A percentile compares a stretch with the other conserved stretches of the same genome.
These are phyloP conservation scores for Drosophila meridionalis DNA, from an alignment of 2,888 invertebrate genomes.

Conservation along the genomic window DNA sequence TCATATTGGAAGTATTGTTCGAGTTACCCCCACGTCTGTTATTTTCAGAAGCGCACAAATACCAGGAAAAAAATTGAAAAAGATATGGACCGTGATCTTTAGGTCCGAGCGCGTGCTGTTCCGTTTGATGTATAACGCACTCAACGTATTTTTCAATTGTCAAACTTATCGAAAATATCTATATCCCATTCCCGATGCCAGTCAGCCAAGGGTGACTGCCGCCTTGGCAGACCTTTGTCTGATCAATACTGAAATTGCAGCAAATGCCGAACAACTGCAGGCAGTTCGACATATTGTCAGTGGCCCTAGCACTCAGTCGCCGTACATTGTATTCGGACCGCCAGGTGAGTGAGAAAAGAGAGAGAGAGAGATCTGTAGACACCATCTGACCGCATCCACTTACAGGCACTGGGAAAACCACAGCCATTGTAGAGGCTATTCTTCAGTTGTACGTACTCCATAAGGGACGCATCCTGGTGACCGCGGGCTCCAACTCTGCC, in stretches of 20 bases:
- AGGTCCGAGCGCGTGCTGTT: neutral
- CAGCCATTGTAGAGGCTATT: conserved; percentile 90
- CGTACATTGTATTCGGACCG: conserved; percentile 94
- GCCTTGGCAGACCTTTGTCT: conserved; percentile 12
- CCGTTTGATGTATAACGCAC: conserved; percentile 8
- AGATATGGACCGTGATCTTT: neutral
- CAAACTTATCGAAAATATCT: neutral
- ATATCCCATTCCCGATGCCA: conserved; percentile 26
- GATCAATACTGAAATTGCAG: conserved; percentile 83
- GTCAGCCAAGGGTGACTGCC: neutral
- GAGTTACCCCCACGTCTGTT: neutral
- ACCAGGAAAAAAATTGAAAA: neutral
- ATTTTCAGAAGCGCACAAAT: neutral
- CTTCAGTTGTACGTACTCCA: conserved; percentile 86
- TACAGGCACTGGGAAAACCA: conserved; percentile 89
- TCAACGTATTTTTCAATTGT: neutral
- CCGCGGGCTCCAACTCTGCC: conserved; percentile 90
- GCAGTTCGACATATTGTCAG: conserved; percentile 89
- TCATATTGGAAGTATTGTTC: neutral
- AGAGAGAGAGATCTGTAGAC: neutral
- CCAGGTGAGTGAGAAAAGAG: conserved; percentile 87
- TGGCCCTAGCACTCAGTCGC: conserved; percentile 87
- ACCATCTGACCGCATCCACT: neutral
- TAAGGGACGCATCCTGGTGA: conserved; percentile 86
- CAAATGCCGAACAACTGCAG: conserved; percentile 87